Evolutionary conservation across 1,140 invertebrate species (phyloP), one percentile per base, ranked within the genome.

Genomic region (Drosophila melanica): DNA sequence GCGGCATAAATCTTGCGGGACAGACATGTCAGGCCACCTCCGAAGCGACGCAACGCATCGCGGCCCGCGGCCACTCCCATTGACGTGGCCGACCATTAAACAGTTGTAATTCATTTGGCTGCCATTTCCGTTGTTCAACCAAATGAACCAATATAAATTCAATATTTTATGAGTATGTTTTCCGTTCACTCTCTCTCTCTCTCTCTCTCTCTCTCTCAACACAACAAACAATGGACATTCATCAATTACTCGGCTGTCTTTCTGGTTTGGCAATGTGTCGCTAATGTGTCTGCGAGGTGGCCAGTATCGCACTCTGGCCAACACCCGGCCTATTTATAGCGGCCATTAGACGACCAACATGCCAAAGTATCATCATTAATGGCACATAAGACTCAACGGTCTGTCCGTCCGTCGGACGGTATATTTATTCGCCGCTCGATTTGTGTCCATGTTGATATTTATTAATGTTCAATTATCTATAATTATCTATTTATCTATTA

Each of bases 91-190:
- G 45, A 14, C 33, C 50, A 44, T 72, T 84, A 75, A 42, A 60
- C 63, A 77, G 81, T 68, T 81, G 72, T 85, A 81, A 81, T 65
- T 85, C 77, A 86, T 75, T 67, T 75, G 10, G 39, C n/a, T 68
- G 69, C 47, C 74, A 60, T 81, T 86, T 86, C 53, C 74, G 69
- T 42, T 59, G 63, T 82, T 79, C 58, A 70, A 62, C 37, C 55
- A 68, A 82, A 78, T 82, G 69, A 69, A 69, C 75, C 66, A 75
- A 85, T 75, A 85, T 81, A 85, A 86, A 75, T 75, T 85, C 65
- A 75, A 77, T 71, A 86, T 75, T 81, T 86, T 86, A 81, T 75
- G 76, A 64, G 62, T 67, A 30, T 55, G 41, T 54, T 57, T 63
- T 55, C 47, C 48, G 47, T 54, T 45, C 12, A 45, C 45, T 14